These are phyloP conservation scores for Catonia carolina DNA, from an alignment of 2,888 invertebrate species.

Conservation along the genomic window DNA sequence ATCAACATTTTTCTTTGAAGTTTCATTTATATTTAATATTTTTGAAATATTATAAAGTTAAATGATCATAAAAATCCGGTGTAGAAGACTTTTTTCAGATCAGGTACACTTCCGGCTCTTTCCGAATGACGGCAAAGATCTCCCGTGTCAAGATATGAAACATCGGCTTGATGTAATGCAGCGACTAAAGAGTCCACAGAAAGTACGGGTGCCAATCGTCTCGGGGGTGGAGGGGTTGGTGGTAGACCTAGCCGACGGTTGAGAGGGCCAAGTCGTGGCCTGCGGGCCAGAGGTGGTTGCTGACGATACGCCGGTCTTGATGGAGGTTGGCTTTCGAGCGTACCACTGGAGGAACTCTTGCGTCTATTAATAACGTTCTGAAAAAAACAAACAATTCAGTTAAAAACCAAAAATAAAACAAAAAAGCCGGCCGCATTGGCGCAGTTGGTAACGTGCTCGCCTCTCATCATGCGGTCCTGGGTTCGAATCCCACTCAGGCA, in stretches of 20 bases:
- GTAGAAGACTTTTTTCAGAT: constrained; percentile 43
- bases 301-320: constrained; percentile 16
- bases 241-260: constrained; percentile 16
- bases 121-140: constrained; percentile 42
- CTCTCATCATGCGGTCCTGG: too few relatives aligned
- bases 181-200: constrained; percentile 43
- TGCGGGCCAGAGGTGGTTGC: constrained; percentile 13
- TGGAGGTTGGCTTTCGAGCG: neutral
- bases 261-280: constrained; percentile 26
- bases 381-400: too few relatives aligned
- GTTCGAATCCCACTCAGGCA: too few relatives aligned
- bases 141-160: constrained; percentile 43
- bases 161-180: constrained; percentile 40
- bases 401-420: too few relatives aligned
- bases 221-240: constrained; percentile 24
- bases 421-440: too few relatives aligned
- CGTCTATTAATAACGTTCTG: neutral
- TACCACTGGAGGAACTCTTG: neutral
- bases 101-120: constrained; percentile 47
- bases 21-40: too few relatives aligned
- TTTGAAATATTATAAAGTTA: too few relatives aligned
- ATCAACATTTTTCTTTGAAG: too few relatives aligned
- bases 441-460: too few relatives aligned
- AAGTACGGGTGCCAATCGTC: constrained; percentile 35
- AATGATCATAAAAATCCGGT: constrained; percentile 20